Evolutionary conservation across 2,797 vertebrate genomes (phyloP), one percentile per base, ranked within the genome.

Genomic region (Enteromius treurensis): DNA sequence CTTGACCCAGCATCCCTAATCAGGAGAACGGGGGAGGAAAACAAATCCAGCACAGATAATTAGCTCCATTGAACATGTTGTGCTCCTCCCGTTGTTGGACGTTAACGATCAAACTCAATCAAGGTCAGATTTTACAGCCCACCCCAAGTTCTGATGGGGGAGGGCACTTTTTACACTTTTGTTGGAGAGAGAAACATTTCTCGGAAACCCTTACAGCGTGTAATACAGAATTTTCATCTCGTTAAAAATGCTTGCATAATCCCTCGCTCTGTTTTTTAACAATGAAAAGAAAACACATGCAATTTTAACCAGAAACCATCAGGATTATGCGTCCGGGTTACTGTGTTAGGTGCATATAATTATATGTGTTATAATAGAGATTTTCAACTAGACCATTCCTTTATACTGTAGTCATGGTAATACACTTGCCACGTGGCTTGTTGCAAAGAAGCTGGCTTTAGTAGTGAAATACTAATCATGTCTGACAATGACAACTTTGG

Each of bases 31-130:
- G 88, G 88, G 49, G 75, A 37, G 65, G 81, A 84, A 84, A 91
- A 91, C 49, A 90, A 91, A 88, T 86, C 87, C 71, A 81, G 92
- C 89, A 92, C 92, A 94, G 90, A 91, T 90, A 89, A 91, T 88
- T 91, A 92, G 91, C 88, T 91, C 89, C 88, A 90, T 94, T 95
- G 90, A 93, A 84, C 34, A 83, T 65, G 76, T 90, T 91, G 83
- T 89, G 87, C 88, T 89, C 85, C 90, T 88, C 62, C 62, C 84
- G 88, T 79, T 88, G 87, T 81, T 89, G 85, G 87, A 91, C 87
- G 82, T 23, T 85, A 87, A 85, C 84, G 79, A 90, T 94, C 90
- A 90, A 89, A 92, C 81, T 90, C 86, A 93, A 94, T 94, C 93
- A 91, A 88, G 91, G 90, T 91, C 91, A 87, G 45, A 85, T 88